Conservation (phyloP, 2,888 invertebrate genomes). For the Blomia tropicalis region DNA sequence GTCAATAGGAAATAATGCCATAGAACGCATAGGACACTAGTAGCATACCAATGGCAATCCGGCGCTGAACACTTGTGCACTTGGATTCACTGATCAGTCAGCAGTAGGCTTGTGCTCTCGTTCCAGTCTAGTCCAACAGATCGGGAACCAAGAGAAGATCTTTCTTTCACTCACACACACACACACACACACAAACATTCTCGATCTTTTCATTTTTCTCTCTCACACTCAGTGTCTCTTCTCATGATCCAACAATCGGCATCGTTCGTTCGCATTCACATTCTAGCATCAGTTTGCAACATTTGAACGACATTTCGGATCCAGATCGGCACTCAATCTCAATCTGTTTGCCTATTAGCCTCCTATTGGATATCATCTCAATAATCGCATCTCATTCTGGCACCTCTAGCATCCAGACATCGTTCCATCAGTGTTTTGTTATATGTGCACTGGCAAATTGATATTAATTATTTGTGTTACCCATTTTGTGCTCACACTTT, state of each 20-base stretch:
- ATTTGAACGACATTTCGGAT: background rate
- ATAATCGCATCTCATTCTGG: background rate
- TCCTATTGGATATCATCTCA: background rate
- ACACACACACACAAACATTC: too few relatives aligned
- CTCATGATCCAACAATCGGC: too few relatives aligned
- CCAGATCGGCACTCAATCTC: background rate
- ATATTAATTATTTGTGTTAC: slow-evolving; percentile 10
- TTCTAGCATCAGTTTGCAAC: background rate
- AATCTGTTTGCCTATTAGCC: background rate
- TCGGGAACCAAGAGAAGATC: too few relatives aligned
- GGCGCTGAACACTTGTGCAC: background rate
- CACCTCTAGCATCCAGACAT: slow-evolving; percentile 3
- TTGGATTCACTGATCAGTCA: background rate
- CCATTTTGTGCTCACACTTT: background rate
- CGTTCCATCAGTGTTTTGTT: too few relatives aligned
- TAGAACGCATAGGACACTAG: background rate
- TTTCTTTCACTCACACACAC: too few relatives aligned
- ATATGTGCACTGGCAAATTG: slow-evolving; percentile 2
- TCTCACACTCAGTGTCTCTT: too few relatives aligned
- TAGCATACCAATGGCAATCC: background rate
- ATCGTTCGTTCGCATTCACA: background rate
- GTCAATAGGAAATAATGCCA: too few relatives aligned
- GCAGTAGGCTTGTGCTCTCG: background rate
- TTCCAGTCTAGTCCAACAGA: background rate
- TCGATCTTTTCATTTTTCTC: too few relatives aligned